Conservation (phyloP, 2,888 invertebrate genomes). For the Drosophila siamana region DNA sequence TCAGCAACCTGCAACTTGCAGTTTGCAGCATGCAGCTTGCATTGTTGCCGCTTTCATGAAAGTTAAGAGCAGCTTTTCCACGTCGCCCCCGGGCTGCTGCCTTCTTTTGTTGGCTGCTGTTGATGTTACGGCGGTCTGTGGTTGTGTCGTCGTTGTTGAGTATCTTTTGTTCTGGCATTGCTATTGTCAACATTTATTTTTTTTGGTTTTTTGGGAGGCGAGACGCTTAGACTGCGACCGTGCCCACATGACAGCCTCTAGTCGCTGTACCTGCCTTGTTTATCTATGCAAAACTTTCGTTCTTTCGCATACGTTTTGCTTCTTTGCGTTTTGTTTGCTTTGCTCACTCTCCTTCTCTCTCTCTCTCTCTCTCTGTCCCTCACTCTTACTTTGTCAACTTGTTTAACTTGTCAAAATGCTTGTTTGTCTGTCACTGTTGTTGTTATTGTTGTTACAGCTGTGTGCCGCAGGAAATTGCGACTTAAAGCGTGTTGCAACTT, state of each 20-base stretch:
- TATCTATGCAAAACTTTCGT: slow-evolving; percentile 62
- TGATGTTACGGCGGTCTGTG: slow-evolving; percentile 26
- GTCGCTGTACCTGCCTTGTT: slow-evolving; percentile 53
- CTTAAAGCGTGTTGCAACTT: slow-evolving; percentile 32
- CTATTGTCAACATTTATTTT: slow-evolving; percentile 57
- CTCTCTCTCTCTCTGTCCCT: slow-evolving; percentile 11
- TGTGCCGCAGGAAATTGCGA: slow-evolving; percentile 41
- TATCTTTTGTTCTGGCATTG: slow-evolving; percentile 52
- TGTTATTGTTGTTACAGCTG: slow-evolving; percentile 33
- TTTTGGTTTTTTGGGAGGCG: background rate
- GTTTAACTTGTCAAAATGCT: slow-evolving; percentile 55
- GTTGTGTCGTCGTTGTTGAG: slow-evolving; percentile 32
- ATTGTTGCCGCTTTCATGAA: slow-evolving; percentile 51
- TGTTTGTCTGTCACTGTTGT: slow-evolving; percentile 8
- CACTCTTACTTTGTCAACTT: slow-evolving; percentile 37
- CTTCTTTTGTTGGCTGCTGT: slow-evolving; percentile 24
- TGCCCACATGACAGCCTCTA: slow-evolving; percentile 34
- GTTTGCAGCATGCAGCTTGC: slow-evolving; percentile 16
- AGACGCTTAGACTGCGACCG: slow-evolving; percentile 35
- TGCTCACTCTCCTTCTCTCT: background rate
- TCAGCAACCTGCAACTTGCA: background rate
- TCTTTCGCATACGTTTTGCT: slow-evolving; percentile 48
- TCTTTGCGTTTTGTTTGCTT: slow-evolving; percentile 32
- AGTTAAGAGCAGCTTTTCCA: slow-evolving; percentile 55
- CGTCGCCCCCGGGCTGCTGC: slow-evolving; percentile 43